Evolutionary conservation across 2,113 vertebrate species (phyloP).

Genomic region (Epinephelus moara): DNA sequence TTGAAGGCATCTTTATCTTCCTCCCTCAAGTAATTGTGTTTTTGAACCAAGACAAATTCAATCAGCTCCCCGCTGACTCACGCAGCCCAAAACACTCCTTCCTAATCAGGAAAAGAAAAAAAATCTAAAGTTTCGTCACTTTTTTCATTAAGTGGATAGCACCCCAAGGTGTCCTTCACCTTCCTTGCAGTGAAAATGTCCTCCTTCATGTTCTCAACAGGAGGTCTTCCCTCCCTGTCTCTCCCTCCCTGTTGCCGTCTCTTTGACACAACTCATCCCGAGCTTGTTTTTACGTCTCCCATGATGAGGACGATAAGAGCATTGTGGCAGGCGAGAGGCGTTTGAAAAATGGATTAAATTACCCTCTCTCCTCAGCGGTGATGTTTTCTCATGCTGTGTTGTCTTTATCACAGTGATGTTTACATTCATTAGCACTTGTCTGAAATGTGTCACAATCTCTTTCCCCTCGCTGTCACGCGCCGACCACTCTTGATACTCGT

Average conservation of each 20-base stretch:
- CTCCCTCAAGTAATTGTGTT: slow-evolving; percentile 69
- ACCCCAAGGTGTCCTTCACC: slow-evolving; percentile 68
- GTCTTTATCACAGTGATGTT: slow-evolving; percentile 83
- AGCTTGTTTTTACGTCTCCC: slow-evolving; percentile 72
- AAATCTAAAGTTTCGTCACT: slow-evolving; percentile 52
- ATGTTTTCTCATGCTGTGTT: slow-evolving; percentile 60
- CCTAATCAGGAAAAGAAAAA: slow-evolving; percentile 53
- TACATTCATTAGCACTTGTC: slow-evolving; percentile 88
- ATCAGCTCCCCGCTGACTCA: slow-evolving; percentile 62
- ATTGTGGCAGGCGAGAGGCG: slow-evolving; percentile 78
- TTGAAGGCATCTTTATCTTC: slow-evolving; percentile 66
- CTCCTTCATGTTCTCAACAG: slow-evolving; percentile 75
- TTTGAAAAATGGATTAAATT: slow-evolving; percentile 84
- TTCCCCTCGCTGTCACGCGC: slow-evolving; percentile 32
- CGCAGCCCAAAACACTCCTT: slow-evolving; percentile 41
- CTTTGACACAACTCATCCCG: slow-evolving; percentile 62
- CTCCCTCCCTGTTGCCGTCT: slow-evolving; percentile 29
- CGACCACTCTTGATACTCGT: slow-evolving; percentile 56
- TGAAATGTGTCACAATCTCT: slow-evolving; percentile 80
- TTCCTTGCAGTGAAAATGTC: slow-evolving; percentile 67
- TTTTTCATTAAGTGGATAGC: slow-evolving; percentile 68
- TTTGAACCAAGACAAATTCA: slow-evolving; percentile 69
- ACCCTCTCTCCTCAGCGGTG: slow-evolving; percentile 63
- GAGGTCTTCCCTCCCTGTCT: slow-evolving; percentile 51
- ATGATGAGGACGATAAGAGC: slow-evolving; percentile 84